Conservation (phyloP, 2,113 vertebrate species). For the Prunella himalayana region DNA sequence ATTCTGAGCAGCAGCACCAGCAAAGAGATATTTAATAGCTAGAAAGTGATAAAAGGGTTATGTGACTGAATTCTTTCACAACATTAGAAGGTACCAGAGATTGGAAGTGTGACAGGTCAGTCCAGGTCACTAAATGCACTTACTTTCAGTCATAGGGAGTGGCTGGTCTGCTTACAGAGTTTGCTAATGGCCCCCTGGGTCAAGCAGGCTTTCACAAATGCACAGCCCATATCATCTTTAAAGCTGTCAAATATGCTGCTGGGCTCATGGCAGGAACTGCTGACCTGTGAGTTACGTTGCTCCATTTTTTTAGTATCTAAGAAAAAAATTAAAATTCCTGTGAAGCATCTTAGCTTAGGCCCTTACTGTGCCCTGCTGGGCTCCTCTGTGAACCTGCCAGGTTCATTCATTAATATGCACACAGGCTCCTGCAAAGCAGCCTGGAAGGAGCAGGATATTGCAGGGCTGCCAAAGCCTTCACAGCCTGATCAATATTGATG, state of each 20-base stretch:
- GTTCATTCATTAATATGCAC: background rate
- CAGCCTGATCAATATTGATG: background rate
- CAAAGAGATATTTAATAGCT: background rate
- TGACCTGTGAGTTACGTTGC: background rate
- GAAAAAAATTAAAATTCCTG: background rate
- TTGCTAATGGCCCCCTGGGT: conserved; percentile 42
- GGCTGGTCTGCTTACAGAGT: background rate
- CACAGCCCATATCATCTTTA: background rate
- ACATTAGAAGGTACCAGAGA: background rate
- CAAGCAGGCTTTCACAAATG: background rate
- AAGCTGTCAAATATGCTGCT: background rate
- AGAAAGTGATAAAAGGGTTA: background rate
- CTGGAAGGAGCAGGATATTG: background rate
- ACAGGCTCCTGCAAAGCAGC: background rate
- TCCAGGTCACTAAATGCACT: background rate
- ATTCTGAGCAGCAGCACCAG: background rate
- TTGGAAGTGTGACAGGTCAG: background rate
- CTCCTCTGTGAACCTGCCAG: background rate
- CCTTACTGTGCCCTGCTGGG: background rate
- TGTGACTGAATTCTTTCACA: background rate
- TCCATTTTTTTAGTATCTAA: background rate
- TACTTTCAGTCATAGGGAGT: background rate
- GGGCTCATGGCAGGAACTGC: background rate
- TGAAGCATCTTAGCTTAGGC: background rate
- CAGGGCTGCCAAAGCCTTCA: background rate